A percentile compares a stretch with the other conserved stretches of the same genome.
Evolutionary conservation across 2,888 invertebrate genomes (phyloP).

Genomic region (Arrhopalites spinosus): DNA sequence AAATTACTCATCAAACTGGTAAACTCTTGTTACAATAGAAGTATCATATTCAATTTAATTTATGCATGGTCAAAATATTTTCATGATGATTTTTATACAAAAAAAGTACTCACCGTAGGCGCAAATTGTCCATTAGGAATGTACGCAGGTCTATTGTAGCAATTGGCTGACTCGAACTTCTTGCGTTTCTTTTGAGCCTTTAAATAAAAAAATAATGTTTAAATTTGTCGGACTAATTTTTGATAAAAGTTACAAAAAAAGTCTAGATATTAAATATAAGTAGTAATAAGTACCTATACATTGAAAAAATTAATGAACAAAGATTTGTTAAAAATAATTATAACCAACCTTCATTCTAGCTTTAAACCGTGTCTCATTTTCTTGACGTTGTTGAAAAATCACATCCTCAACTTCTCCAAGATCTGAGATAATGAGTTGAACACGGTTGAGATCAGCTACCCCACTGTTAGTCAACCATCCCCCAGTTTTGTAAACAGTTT

Average conservation of each 20-base stretch:
- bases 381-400: constrained; percentile 91
- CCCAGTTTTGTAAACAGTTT: constrained; percentile 89
- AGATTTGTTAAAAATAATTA: no score
- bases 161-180: constrained; percentile 61
- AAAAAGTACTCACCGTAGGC: constrained; percentile 66
- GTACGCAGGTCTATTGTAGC: constrained; percentile 68
- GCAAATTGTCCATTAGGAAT: constrained; percentile 77
- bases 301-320: no score
- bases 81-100: not conserved
- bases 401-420: constrained; percentile 94
- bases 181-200: constrained; percentile 69
- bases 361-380: constrained; percentile 80
- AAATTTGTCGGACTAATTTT: no score
- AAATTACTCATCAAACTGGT: no score
- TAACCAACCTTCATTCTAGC: constrained; percentile 64
- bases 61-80: not conserved
- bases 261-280: no score
- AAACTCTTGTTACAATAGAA: no score
- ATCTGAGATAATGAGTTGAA: constrained; percentile 92
- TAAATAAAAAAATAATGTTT: no score
- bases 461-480: constrained; percentile 95
- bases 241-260: no score
- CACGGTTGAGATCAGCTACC: constrained; percentile 87
- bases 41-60: no score
- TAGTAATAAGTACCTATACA: no score